Evolutionary conservation across 1,140 invertebrate species (phyloP).

Genomic region (Penaeus indicus): DNA sequence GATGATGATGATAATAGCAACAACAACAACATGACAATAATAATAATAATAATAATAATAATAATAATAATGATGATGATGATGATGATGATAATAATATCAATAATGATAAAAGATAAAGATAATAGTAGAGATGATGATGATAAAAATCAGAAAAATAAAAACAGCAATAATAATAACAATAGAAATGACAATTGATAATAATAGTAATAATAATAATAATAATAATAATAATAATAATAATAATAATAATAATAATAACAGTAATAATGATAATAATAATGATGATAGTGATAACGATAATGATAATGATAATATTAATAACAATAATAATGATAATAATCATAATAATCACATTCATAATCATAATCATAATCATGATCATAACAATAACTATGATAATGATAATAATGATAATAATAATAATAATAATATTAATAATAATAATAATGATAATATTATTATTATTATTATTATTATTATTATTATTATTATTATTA

Average conservation of each 20-base stretch:
- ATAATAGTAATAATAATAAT: too few species aligned
- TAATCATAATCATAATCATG: too few species aligned
- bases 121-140: not conserved
- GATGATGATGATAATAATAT: not conserved
- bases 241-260: not conserved
- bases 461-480: not conserved
- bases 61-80: not conserved
- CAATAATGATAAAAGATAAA: not conserved
- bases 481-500: not conserved
- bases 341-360: not conserved
- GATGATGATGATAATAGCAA: not conserved
- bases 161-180: not conserved
- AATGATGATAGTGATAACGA: not conserved
- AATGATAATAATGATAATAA: not conserved
- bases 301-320: not conserved
- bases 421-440: not conserved
- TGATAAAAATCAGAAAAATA: not conserved
- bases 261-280: too few species aligned
- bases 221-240: not conserved
- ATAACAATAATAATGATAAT: not conserved
- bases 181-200: not conserved
- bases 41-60: constrained; percentile 8
- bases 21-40: not conserved
- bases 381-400: too few species aligned
- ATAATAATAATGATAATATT: not conserved